A percentile compares a stretch with the other conserved stretches of the same genome.
Conservation (phyloP, 2,113 vertebrate genomes). For the Telmatochromis brachygnathus region DNA sequence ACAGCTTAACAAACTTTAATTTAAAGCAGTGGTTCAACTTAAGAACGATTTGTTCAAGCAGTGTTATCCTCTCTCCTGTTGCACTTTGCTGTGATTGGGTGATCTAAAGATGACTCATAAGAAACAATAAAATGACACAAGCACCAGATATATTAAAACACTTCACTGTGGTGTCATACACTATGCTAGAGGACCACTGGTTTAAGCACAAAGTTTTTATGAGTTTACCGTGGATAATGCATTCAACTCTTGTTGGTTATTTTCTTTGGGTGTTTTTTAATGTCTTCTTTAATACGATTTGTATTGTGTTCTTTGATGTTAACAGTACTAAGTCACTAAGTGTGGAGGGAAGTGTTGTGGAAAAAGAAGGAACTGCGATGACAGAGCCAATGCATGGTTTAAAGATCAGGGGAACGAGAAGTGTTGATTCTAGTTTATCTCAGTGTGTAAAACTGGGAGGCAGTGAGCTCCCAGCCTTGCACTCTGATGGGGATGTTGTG, state of each 20-base stretch:
- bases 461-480: background rate
- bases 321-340: background rate
- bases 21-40: background rate
- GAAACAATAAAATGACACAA: background rate
- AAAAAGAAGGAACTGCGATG: background rate
- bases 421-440: background rate
- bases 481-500: background rate
- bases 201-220: background rate
- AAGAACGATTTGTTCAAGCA: background rate
- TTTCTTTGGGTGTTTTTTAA: background rate
- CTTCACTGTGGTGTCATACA: background rate
- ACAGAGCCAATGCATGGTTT: background rate
- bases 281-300: background rate
- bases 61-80: background rate
- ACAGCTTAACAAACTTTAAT: background rate
- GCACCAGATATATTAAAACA: background rate
- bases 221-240: background rate
- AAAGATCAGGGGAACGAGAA: background rate
- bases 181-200: background rate
- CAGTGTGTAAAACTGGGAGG: conserved; percentile 11
- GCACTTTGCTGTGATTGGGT: background rate
- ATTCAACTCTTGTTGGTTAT: background rate
- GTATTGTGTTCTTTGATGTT: background rate
- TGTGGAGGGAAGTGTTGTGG: background rate
- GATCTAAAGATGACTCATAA: background rate